phyloP scores from a whole-genome alignment of 2,113 vertebrate species.

The Mus pahari region DNA sequence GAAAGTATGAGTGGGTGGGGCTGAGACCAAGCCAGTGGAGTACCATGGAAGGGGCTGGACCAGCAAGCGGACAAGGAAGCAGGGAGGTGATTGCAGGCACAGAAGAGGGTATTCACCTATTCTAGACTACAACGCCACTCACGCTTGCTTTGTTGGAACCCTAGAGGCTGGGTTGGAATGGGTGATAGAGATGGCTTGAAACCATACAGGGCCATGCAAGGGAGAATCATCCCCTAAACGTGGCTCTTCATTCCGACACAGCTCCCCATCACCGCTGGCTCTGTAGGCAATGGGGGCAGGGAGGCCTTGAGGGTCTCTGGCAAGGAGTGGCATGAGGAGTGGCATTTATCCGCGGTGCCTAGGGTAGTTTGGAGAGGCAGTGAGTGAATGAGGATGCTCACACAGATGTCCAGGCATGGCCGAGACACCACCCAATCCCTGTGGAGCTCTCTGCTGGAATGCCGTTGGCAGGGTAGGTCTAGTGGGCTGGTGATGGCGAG shows the following conservation, averaged over 20 bases:
- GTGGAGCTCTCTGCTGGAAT: not conserved
- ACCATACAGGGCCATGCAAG: accelerated
- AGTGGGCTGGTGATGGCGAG: not conserved
- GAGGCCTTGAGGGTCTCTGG: not conserved
- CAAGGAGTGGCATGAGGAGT: not conserved
- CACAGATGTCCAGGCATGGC: not conserved
- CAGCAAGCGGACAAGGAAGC: not conserved
- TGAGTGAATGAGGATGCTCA: not conserved
- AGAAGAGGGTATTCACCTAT: not conserved
- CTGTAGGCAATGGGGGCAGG: not conserved
- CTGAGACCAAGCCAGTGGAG: not conserved
- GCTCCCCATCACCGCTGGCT: not conserved
- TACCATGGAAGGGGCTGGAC: not conserved
- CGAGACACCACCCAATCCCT: not conserved
- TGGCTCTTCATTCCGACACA: not conserved
- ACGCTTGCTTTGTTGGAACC: not conserved
- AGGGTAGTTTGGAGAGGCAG: not conserved
- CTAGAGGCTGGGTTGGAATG: not conserved
- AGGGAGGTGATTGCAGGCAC: not conserved
- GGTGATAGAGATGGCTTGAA: too few relatives aligned
- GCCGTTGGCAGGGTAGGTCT: not conserved
- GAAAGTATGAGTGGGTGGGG: not conserved
- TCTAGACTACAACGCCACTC: not conserved
- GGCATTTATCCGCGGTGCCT: not conserved
- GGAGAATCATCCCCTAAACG: not conserved